These are phyloP conservation scores for Macropodus opercularis DNA, from an alignment of 2,797 vertebrate species.

Conservation along the genomic window DNA sequence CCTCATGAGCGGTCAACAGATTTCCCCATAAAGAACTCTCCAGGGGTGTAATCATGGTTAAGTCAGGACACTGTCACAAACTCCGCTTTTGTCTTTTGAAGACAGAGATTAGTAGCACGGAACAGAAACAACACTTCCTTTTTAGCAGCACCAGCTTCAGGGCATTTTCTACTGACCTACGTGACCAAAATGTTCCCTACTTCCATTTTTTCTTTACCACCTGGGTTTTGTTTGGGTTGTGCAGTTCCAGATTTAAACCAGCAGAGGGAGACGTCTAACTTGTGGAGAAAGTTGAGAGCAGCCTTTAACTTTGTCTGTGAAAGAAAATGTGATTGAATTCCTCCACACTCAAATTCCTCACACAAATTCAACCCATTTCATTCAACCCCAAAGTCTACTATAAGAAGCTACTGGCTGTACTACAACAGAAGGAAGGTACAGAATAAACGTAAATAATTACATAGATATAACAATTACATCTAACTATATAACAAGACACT, in stretches of 20 bases:
- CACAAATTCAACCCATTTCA: neutral
- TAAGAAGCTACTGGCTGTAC: neutral
- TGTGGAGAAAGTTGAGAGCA: neutral
- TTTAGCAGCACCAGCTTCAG: conserved; percentile 3
- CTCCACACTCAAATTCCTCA: neutral
- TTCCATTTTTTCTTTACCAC: neutral
- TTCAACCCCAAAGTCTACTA: neutral
- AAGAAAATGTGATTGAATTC: neutral
- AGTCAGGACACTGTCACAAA: conserved; percentile 38
- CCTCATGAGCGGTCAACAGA: conserved; percentile 62
- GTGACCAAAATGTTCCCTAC: neutral
- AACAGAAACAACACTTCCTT: conserved; percentile 18
- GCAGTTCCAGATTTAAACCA: conserved; percentile 19
- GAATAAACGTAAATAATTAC: no score
- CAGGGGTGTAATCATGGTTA: conserved; percentile 63
- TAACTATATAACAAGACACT: no score
- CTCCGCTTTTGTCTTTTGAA: conserved; percentile 34
- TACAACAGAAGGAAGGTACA: no score
- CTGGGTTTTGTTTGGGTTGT: neutral
- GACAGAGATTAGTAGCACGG: conserved; percentile 3
- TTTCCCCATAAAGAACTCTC: conserved; percentile 52
- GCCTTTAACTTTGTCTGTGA: neutral
- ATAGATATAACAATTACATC: no score
- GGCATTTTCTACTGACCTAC: neutral
- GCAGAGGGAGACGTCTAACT: conserved; percentile 51